Percentiles rank a stretch among this genome's conserved stretches.
Conservation (phyloP, 2,113 vertebrate genomes). For the Pluvianellus socialis region DNA sequence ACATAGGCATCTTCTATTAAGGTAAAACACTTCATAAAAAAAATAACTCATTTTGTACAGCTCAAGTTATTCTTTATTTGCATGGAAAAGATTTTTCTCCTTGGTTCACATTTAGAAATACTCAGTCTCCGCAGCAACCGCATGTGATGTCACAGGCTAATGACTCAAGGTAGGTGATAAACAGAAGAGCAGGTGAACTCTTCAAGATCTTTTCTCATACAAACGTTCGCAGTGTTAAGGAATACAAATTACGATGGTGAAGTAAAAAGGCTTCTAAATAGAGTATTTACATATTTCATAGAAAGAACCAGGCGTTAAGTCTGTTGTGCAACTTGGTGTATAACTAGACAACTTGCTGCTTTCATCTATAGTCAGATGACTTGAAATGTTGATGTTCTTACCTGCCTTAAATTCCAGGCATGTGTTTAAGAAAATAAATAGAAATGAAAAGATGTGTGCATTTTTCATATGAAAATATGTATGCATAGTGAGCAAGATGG, state of each 20-base stretch:
- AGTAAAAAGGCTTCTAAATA: neutral
- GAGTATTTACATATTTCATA: neutral
- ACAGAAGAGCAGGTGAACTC: slow-evolving; percentile 31
- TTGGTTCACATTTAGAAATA: slow-evolving; percentile 32
- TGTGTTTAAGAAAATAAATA: neutral
- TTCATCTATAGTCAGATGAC: neutral
- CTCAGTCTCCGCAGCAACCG: slow-evolving; percentile 49
- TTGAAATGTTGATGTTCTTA: neutral
- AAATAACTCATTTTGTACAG: neutral
- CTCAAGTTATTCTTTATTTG: slow-evolving; percentile 41
- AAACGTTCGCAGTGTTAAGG: neutral
- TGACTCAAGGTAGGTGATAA: slow-evolving; percentile 51
- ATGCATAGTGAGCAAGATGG: neutral
- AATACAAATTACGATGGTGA: neutral
- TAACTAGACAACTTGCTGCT: neutral
- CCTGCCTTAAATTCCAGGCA: neutral
- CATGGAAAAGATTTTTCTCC: slow-evolving; percentile 7
- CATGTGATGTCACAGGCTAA: slow-evolving; percentile 51
- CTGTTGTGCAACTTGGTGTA: neutral
- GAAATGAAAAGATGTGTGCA: neutral
- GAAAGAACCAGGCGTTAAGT: neutral
- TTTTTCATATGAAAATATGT: neutral
- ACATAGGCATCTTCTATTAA: neutral
- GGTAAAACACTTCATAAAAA: neutral
- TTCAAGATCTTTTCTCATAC: neutral